Base-by-base conservation (phyloP, 1,140 invertebrate species). In the Euglossa dilemma region DNA sequence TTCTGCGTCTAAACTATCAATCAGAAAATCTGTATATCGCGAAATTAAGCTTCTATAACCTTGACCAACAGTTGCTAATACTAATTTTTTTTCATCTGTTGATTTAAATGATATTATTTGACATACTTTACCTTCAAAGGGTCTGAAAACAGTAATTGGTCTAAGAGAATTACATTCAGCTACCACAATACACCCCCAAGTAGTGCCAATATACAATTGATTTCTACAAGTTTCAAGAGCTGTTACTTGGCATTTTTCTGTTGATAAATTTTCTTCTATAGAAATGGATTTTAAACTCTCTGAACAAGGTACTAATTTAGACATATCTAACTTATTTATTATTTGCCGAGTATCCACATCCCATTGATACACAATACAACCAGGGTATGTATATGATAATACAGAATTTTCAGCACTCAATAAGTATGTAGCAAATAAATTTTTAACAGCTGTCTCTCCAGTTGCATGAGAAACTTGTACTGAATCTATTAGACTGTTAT, bases 251-350 rank as follows among this genome's bases (percentile, higher is more conserved):
- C 97, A 98, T 87, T 97, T 96, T 52, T 97, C 97, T 6, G 96
- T 96, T 66, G 96, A 97, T 0, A 98, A 95, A 91, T 97, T 97
- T 90, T 98, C 97, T 93, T 99, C 98, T 85, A 98, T 97, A 54
- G 97, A 97, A 78, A 98, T 98, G 20, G 98, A 98, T 90, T 98
- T 97, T 23, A 99, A 94, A 89, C 97, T 98, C 93, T 99, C 98
- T 4, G 97, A 98, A 91, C 98, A 98, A 23, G 98, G 98, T 72
- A 97, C 96, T 74, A 99, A 94, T 94, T 98, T 98, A 5, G 97
- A 98, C 95, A 98, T 98, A 93, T 99, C 98, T 67, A 99, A 94
- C 87, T 97, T 97, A 87, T 97, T 97, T 4, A 97, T 92, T 78
- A 98, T 96, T 43, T 93, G 94, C 85, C 96, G 95, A 0, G 95